Evolutionary conservation across 1,140 invertebrate genomes (phyloP).

Genomic region (Bombus pascuorum): DNA sequence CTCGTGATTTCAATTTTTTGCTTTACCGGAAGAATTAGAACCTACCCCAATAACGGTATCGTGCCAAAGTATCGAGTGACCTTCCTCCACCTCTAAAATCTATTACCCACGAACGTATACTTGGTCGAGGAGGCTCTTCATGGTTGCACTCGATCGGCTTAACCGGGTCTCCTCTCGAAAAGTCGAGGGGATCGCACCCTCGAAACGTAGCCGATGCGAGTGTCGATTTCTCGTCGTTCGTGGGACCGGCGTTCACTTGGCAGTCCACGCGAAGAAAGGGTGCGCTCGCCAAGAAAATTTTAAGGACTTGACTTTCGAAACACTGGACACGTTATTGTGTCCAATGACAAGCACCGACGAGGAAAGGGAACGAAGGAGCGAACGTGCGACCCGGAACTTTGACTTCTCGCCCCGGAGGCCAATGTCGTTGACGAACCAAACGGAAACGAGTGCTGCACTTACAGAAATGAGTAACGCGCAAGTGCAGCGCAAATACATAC

Average conservation of each 20-base stretch:
- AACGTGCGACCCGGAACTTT: constrained; percentile 17
- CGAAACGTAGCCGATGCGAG: constrained; percentile 58
- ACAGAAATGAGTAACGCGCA: neutral
- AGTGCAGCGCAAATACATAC: constrained; percentile 29
- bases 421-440: constrained; percentile 1
- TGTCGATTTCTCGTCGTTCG: constrained; percentile 56
- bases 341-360: neutral
- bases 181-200: constrained; percentile 53
- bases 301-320: constrained; percentile 52
- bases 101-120: constrained; percentile 1
- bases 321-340: constrained; percentile 46
- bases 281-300: constrained; percentile 65
- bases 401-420: neutral
- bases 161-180: constrained; percentile 14
- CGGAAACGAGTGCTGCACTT: constrained; percentile 19
- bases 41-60: neutral
- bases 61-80: neutral
- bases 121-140: constrained; percentile 5
- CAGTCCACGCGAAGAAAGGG: constrained; percentile 58
- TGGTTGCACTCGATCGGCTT: constrained; percentile 26
- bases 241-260: constrained; percentile 56
- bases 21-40: neutral
- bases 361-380: neutral
- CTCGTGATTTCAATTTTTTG: neutral
- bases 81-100: neutral